These are phyloP conservation scores for Nycticebus coucang DNA, from an alignment of 2,113 vertebrate genomes.

Conservation along the genomic window DNA sequence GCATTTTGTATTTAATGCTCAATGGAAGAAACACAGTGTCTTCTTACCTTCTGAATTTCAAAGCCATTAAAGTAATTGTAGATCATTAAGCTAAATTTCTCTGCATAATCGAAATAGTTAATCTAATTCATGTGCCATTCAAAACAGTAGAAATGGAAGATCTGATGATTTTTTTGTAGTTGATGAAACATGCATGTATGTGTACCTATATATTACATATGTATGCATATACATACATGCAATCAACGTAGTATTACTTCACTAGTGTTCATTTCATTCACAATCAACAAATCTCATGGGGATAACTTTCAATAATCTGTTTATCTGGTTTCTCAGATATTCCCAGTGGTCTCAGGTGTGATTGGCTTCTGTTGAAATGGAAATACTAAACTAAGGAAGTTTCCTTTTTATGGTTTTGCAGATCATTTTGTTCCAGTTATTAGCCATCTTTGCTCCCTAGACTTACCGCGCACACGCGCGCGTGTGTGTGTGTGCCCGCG, in stretches of 20 bases:
- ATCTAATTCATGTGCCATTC: constrained; percentile 81
- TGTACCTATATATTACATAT: too few species aligned
- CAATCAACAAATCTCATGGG: neutral
- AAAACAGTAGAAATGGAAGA: constrained; percentile 67
- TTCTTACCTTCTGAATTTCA: constrained; percentile 86
- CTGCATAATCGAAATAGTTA: constrained; percentile 82
- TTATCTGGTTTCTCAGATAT: neutral
- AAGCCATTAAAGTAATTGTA: constrained; percentile 86
- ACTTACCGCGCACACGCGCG: too few species aligned
- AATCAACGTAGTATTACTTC: neutral
- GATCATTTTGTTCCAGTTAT: neutral
- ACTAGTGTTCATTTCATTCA: neutral
- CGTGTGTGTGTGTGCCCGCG: too few species aligned
- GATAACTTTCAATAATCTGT: constrained; percentile 27
- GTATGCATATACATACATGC: too few species aligned
- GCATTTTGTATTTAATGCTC: constrained; percentile 87
- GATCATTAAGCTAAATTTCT: constrained; percentile 86
- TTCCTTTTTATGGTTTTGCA: neutral
- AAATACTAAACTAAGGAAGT: neutral
- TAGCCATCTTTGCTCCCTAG: neutral
- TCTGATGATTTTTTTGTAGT: constrained; percentile 22
- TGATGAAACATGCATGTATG: neutral
- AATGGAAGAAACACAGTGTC: constrained; percentile 83
- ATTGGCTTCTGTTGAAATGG: neutral
- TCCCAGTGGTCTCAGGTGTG: neutral